Evolutionary conservation across 2,888 invertebrate species (phyloP), one percentile per base, ranked within the genome.

Genomic region (Pseudococcus viburni): DNA sequence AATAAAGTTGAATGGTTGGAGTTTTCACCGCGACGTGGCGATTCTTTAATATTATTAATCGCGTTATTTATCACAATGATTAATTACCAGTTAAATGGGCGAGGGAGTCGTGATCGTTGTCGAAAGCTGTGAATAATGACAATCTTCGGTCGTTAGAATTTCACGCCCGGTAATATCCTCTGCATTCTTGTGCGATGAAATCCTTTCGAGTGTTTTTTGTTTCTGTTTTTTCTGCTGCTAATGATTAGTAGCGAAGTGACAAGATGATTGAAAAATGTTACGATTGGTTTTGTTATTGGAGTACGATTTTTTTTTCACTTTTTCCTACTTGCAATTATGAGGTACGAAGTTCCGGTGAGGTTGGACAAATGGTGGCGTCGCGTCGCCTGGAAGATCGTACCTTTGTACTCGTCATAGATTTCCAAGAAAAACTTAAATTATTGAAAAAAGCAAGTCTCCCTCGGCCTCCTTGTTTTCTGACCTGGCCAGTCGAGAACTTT

Each of bases 61-160:
- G 55, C 84, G 55, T 51, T 48, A 48, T 84, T 33, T 84, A 51
- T 51, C 84, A 51, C 55, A 12, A 51, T 84, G 84, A 84, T 84
- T 84, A 84, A 84, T 84, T 84, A 84, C 55, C 19, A 22, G 84
- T 73, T 33, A 12, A 73, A 73, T 17, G 73, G 15, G 22, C n/a
- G 83, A 19, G 83, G 15, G 12, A 9, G 19, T 0, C 4, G 26
- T 55, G 48, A 84, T 84, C 84, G 84, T 51, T 51, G 84, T 84
- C 84, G 51, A 84, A 84, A 84, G 84, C 84, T 51, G 48, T 84
- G 84, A 84, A 84, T 51, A 84, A 84, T 84, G 84, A 51, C 26
- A 84, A 51, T 84, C 73, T 73, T 73, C 26, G 33, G 33, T 73
- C 73, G 26, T 73, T 73, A 73, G 2, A 73, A 26, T 73, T 73